Conservation (phyloP, 2,797 vertebrate species). For the Tokudaia muenninki region DNA sequence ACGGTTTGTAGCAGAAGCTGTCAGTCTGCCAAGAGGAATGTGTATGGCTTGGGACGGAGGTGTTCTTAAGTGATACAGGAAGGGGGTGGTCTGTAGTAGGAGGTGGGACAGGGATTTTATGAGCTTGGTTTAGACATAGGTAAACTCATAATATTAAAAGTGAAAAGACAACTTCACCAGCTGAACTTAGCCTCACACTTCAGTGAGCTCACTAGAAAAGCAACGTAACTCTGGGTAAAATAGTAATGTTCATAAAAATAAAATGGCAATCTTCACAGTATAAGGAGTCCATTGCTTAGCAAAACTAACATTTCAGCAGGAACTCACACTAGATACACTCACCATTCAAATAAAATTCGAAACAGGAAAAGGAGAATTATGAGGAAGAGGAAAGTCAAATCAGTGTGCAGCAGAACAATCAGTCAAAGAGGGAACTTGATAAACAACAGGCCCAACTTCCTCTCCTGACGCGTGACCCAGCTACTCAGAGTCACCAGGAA, state of each 20-base stretch:
- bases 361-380: not conserved
- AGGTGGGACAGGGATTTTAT: not conserved
- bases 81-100: not conserved
- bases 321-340: conserved; percentile 39
- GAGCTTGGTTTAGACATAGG: not conserved
- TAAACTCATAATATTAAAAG: not conserved
- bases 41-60: not conserved
- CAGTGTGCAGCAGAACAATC: not conserved
- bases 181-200: not conserved
- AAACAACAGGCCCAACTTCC: not conserved
- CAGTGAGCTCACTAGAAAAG: not conserved
- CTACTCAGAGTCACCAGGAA: not conserved
- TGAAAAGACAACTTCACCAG: conserved; percentile 10
- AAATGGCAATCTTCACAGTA: not conserved
- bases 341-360: conserved; percentile 49
- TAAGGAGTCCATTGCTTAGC: not conserved
- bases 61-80: not conserved
- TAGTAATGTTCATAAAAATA: conserved; percentile 37
- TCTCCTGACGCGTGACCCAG: not conserved
- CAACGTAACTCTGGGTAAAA: not conserved
- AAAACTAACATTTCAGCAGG: conserved; percentile 31
- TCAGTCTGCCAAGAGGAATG: conserved; percentile 29
- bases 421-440: conserved; percentile 19
- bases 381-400: not conserved
- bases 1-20: not conserved